Evolutionary conservation across 2,797 vertebrate species (phyloP), one percentile per base, ranked within the genome.

Genomic region (Pelobates cultripes): DNA sequence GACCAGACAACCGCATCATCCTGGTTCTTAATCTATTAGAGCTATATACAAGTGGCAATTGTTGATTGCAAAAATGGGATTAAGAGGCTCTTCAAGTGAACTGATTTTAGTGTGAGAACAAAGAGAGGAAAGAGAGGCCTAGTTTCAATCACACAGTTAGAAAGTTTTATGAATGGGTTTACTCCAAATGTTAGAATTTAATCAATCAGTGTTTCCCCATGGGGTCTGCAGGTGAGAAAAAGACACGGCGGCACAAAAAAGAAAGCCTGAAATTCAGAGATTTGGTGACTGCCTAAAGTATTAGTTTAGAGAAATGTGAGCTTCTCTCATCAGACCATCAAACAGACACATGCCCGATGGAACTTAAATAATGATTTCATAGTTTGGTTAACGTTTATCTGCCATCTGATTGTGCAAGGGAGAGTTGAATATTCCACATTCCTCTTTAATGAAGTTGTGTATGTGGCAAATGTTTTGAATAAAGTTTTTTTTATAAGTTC

Each of bases 1-100:
- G 94, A 98, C 96, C 95, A 97, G 98, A 99, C 97, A 99, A 96
- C 96, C 97, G 94, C 97, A 97, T 99, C 97, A 96, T 97, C 97
- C 96, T 92, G 87, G 93, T 95, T 95, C 96, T 95, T 95, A 96
- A 97, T 97, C 96, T 96, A 97, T 96, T 96, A 95, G 96, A 95
- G 95, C 94, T 85, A 93, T 94, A 96, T 95, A 98, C 97, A 99
- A 98, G 97, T 97, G 96, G 95, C 96, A 96, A 98, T 99, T 99
- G 97, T 99, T 96, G 96, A 96, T 92, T 95, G 96, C 94, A 96
- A 97, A 97, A 96, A 96, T 94, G 92, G 96, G 97, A 99, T 99
- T 99, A 99, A 98, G 96, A 95, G 94, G 94, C 95, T 97, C 97
- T 98, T 98, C 95, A 96, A 97, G 96, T 94, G 96, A 98, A 97